These are phyloP conservation scores for Vesta saturnalis DNA, from an alignment of 2,888 invertebrate genomes.

Conservation along the genomic window DNA sequence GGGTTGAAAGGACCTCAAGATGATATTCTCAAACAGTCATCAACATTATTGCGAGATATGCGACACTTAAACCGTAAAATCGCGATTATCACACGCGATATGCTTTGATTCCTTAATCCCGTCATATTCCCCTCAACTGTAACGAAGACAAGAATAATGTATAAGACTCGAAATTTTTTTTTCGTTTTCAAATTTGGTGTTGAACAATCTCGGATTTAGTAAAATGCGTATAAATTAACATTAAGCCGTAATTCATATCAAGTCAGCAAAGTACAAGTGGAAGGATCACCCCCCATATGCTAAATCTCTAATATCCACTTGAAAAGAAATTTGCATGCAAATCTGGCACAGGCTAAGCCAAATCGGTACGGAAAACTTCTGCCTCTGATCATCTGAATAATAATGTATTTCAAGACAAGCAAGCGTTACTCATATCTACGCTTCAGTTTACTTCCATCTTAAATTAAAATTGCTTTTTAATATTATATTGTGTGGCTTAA, in stretches of 20 bases:
- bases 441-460: slow-evolving; percentile 17
- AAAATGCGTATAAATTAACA: slow-evolving; percentile 20
- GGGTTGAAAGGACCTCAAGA: slow-evolving; percentile 33
- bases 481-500: slow-evolving; percentile 15
- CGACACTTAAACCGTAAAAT: slow-evolving; percentile 55
- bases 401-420: slow-evolving; percentile 51
- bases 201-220: slow-evolving; percentile 40
- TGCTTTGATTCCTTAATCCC: slow-evolving; percentile 54
- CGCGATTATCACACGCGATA: slow-evolving; percentile 58
- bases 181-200: slow-evolving; percentile 45
- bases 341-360: slow-evolving; percentile 60
- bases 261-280: slow-evolving; percentile 35
- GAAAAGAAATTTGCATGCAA: slow-evolving; percentile 62
- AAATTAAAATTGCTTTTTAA: slow-evolving; percentile 10
- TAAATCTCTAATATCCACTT: slow-evolving; percentile 60
- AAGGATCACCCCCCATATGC: slow-evolving; percentile 51
- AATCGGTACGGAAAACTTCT: slow-evolving; percentile 60
- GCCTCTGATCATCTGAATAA: slow-evolving; percentile 60
- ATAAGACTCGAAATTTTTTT: slow-evolving; percentile 28
- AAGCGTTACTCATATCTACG: slow-evolving; percentile 41
- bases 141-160: slow-evolving; percentile 34
- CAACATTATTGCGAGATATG: slow-evolving; percentile 55
- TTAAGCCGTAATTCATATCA: slow-evolving; percentile 25
- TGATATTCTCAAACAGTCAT: slow-evolving; percentile 46
- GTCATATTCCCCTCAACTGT: slow-evolving; percentile 31